Conservation (phyloP, 1,140 invertebrate genomes). For the Temnothorax curvispinosus region DNA sequence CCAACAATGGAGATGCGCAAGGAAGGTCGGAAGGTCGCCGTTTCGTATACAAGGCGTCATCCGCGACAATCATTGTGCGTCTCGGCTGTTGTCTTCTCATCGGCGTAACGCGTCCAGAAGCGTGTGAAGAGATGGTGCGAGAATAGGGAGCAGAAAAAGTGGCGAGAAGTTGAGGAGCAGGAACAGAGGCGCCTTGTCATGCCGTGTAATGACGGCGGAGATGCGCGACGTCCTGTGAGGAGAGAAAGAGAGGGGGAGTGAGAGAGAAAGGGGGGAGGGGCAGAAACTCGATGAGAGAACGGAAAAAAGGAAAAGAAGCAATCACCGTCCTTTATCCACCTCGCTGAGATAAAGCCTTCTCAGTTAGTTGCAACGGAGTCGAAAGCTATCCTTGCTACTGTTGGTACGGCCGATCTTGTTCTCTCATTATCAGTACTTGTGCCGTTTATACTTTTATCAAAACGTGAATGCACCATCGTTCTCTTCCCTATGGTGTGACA, state of each 20-base stretch:
- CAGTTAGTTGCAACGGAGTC: slow-evolving; percentile 69
- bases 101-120: slow-evolving; percentile 70
- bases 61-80: slow-evolving; percentile 65
- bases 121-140: slow-evolving; percentile 75
- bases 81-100: slow-evolving; percentile 66
- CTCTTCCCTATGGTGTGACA: not conserved
- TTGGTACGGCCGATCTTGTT: slow-evolving; percentile 59
- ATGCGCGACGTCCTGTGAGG: slow-evolving; percentile 69
- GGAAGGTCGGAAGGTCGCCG: slow-evolving; percentile 71
- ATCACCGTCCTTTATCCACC: slow-evolving; percentile 70
- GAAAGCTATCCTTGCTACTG: slow-evolving; percentile 74
- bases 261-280: slow-evolving; percentile 13
- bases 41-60: slow-evolving; percentile 50
- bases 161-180: slow-evolving; percentile 73
- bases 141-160: slow-evolving; percentile 76
- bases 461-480: not conserved
- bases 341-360: slow-evolving; percentile 65
- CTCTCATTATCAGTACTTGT: slow-evolving; percentile 33
- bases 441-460: slow-evolving; percentile 26
- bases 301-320: slow-evolving; percentile 59
- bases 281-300: slow-evolving; percentile 67
- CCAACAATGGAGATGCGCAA: slow-evolving; percentile 66
- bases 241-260: slow-evolving; percentile 43
- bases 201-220: slow-evolving; percentile 80
- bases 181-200: slow-evolving; percentile 80